These are phyloP conservation scores for Drosophila sechellia DNA, from an alignment of 1,140 invertebrate species.

Conservation along the genomic window DNA sequence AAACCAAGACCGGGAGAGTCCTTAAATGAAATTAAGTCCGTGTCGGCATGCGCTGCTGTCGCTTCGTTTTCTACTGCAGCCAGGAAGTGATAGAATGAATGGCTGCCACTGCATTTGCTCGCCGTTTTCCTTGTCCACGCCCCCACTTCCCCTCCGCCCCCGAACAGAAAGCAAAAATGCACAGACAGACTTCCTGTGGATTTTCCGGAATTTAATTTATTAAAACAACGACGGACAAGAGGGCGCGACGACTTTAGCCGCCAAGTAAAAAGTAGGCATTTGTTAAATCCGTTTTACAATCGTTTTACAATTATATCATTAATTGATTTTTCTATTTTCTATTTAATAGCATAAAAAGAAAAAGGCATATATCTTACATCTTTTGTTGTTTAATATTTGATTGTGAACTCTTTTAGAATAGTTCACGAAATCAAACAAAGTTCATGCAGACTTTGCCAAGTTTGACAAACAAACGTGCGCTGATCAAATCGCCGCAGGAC, in stretches of 20 bases:
- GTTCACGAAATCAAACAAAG: background rate
- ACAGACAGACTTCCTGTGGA: conserved; percentile 83
- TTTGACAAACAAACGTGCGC: background rate
- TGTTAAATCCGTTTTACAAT: conserved; percentile 4
- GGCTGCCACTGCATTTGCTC: conserved; percentile 54
- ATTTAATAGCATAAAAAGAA: too few species aligned
- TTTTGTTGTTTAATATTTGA: background rate
- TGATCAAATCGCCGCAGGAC: conserved; percentile 39
- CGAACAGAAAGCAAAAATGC: conserved; percentile 37
- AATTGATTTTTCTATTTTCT: background rate
- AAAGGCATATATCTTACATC: too few species aligned
- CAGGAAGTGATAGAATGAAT: conserved; percentile 81
- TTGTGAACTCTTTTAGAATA: background rate
- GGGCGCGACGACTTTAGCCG: background rate
- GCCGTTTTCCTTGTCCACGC: background rate
- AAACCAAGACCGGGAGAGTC: conserved; percentile 36
- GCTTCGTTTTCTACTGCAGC: conserved; percentile 29
- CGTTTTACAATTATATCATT: too few species aligned
- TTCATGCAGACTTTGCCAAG: background rate
- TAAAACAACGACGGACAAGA: conserved; percentile 73
- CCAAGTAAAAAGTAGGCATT: conserved; percentile 1
- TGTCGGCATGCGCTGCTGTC: conserved; percentile 69
- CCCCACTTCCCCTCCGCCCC: background rate
- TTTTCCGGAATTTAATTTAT: conserved; percentile 83
- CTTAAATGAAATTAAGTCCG: conserved; percentile 79